phyloP scores from a whole-genome alignment of 1,140 invertebrate genomes.

The Subanguina moxae region DNA sequence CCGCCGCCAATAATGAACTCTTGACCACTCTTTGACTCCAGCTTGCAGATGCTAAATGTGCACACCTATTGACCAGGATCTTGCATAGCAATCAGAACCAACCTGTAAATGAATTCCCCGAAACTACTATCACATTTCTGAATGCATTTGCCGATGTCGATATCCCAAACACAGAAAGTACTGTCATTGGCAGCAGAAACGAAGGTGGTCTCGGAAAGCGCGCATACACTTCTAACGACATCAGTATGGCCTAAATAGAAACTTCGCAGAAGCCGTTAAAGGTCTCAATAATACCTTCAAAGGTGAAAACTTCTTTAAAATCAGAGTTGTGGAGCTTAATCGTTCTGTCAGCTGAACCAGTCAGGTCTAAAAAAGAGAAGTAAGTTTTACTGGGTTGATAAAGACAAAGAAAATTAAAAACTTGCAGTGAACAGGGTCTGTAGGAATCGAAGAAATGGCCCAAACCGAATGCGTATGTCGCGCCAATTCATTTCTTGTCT shows the following conservation, averaged over 20 bases:
- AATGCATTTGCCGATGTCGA: slow-evolving; percentile 68
- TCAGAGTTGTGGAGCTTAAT: slow-evolving; percentile 74
- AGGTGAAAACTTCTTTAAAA: slow-evolving; percentile 60
- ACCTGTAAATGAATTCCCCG: slow-evolving; percentile 66
- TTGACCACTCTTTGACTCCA: slow-evolving; percentile 8
- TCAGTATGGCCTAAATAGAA: slow-evolving; percentile 74
- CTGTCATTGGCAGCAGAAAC: slow-evolving; percentile 87
- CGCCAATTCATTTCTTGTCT: neutral
- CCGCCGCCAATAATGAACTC: slow-evolving; percentile 70
- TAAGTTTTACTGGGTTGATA: neutral
- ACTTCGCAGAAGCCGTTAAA: neutral
- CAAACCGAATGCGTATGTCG: slow-evolving; percentile 78
- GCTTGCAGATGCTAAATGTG: slow-evolving; percentile 13
- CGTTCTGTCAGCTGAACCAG: slow-evolving; percentile 80
- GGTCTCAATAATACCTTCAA: slow-evolving; percentile 10
- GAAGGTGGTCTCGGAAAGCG: slow-evolving; percentile 70
- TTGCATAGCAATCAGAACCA: no score
- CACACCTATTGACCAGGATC: no score
- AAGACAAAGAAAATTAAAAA: neutral
- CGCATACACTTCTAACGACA: slow-evolving; percentile 76
- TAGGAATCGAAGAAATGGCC: slow-evolving; percentile 73
- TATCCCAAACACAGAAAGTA: slow-evolving; percentile 74
- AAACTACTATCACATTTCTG: slow-evolving; percentile 75
- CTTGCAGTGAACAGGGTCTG: slow-evolving; percentile 23
- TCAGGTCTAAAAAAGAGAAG: slow-evolving; percentile 23